Percentiles rank a stretch among this genome's conserved stretches.
Conservation (phyloP, 2,888 invertebrate species). For the Poecilus cupreus region DNA sequence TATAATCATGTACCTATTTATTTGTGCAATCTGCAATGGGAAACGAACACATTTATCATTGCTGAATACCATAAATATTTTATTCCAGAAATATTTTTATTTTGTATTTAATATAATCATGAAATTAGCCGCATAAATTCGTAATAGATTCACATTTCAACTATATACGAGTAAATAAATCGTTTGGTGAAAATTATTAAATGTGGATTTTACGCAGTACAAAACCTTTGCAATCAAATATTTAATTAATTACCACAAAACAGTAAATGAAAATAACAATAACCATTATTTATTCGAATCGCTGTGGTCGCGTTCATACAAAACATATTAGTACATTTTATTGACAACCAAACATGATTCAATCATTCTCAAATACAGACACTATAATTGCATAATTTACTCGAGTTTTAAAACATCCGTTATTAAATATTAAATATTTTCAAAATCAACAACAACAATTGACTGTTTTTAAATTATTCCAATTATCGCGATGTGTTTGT, state of each 20-base stretch:
- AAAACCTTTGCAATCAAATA: background rate
- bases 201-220: slow-evolving; percentile 4
- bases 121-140: too few species aligned
- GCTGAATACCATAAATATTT: too few species aligned
- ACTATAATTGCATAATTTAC: slow-evolving; percentile 36
- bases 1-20: too few species aligned
- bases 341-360: background rate
- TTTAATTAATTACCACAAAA: slow-evolving; percentile 17
- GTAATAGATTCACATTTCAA: too few species aligned
- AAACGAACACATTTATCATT: too few species aligned
- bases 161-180: slow-evolving; percentile 11
- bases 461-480: background rate
- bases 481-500: background rate
- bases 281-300: slow-evolving; percentile 22
- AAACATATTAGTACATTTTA: background rate
- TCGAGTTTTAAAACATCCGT: slow-evolving; percentile 14
- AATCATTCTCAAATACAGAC: slow-evolving; percentile 47
- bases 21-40: too few species aligned
- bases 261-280: slow-evolving; percentile 31
- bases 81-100: background rate
- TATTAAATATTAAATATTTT: slow-evolving; percentile 4
- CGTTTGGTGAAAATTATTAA: slow-evolving; percentile 7
- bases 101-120: background rate
- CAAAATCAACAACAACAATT: background rate
- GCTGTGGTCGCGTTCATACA: slow-evolving; percentile 1